Conservation (phyloP, 2,113 vertebrate genomes). For the Rissa tridactyla region DNA sequence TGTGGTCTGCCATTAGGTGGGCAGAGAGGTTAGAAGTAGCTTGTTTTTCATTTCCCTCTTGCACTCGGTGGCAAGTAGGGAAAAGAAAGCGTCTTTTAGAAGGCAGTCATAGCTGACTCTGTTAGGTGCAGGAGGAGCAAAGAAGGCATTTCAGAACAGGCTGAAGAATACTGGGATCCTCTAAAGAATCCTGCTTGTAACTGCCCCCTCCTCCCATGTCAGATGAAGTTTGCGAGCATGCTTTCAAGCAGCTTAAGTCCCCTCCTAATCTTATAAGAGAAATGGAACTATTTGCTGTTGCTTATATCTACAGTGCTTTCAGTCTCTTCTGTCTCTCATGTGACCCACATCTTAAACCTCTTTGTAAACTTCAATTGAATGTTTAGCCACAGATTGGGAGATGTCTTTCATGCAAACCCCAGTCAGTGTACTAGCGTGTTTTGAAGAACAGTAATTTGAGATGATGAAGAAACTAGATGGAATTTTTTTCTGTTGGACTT, state of each 20-base stretch:
- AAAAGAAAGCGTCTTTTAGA: not conserved
- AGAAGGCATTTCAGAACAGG: not conserved
- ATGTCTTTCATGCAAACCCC: not conserved
- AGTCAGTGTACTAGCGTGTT: not conserved
- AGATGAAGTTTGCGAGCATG: not conserved
- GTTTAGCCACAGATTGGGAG: not conserved
- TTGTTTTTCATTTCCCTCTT: not conserved
- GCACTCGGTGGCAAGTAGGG: not conserved
- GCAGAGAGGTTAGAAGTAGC: not conserved
- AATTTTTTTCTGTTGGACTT: not conserved
- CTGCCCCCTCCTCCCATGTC: not conserved
- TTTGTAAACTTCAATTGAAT: constrained; percentile 14
- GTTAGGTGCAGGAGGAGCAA: accelerated
- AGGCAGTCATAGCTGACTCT: not conserved
- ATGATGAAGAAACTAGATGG: not conserved
- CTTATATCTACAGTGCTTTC: not conserved
- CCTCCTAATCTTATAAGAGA: constrained; percentile 11
- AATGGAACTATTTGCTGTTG: constrained; percentile 13
- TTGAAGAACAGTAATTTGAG: not conserved
- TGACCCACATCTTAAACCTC: constrained; percentile 21
- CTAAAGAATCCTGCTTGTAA: not conserved
- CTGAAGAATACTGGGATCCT: not conserved
- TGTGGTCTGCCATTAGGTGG: not conserved
- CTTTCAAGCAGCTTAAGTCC: constrained; percentile 16
- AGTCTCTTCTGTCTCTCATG: not conserved